Base-by-base conservation (phyloP, 2,888 invertebrate species). In the Augiades crinisus region DNA sequence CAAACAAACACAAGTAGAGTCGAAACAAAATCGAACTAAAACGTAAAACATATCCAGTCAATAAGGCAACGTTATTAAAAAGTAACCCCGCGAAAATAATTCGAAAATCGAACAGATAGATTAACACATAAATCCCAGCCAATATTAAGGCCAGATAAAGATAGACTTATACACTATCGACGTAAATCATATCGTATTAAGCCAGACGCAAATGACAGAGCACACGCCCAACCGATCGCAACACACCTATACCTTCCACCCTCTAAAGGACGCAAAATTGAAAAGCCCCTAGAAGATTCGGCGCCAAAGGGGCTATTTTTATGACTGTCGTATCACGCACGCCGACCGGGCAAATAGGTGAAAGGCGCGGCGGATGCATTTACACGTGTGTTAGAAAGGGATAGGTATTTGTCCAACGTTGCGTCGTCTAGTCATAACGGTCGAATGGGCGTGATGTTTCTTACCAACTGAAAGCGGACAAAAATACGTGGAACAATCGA, bases 401-500 rank as follows among this genome's bases (percentile, higher is more conserved):
- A 88, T 68, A 71, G 78, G 69, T 75, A 72, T 79, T 81, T 78
- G 77, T 78, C 72, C 80, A 80, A 78, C 80, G 83, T 82, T 85
- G 76, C 84, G 83, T 78, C 75, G 78, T 77, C 78, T 81, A 86
- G 84, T 83, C 88, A 88, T 88, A 87, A 89, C 89, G 89, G 88
- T 89, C 89, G 87, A 89, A 88, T 89, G 89, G 89, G 89, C 89
- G 89, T 88, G 87, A 87, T 87, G 85, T 84, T 88, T 88, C 88
- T 89, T 89, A 87, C 88, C 85, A 82, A 84, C 82, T 79, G 82
- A 80, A 81, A 81, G 82, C 83, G 81, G 83, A 86, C 87, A 89
- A 88, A 89, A 88, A 88, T 88, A 86, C 87, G 81, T 78, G 81
- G 84, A 81, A 88, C 88, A 89, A 89, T 88, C 87, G 87, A 82